phyloP scores from a whole-genome alignment of 2,113 vertebrate species.

The Plotosus lineatus region DNA sequence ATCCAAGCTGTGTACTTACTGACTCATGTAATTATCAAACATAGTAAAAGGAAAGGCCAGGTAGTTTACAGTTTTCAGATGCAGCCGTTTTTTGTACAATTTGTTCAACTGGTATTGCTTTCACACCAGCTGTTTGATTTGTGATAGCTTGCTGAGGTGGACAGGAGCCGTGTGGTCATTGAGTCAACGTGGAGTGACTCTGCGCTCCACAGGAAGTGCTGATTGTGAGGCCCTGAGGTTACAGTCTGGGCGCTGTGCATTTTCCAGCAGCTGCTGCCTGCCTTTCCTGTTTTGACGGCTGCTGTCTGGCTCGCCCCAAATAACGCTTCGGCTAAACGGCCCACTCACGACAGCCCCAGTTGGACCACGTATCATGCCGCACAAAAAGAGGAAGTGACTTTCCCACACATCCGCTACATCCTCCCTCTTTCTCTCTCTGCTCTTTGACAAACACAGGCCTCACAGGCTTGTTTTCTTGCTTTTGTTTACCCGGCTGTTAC shows the following conservation, averaged over 20 bases:
- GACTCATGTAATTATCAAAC: too few species aligned
- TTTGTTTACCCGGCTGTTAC: conserved; percentile 41
- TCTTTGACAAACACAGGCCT: conserved; percentile 42
- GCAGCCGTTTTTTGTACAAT: not conserved
- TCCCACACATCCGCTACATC: conserved; percentile 45
- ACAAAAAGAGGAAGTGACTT: conserved; percentile 50
- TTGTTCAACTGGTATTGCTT: not conserved
- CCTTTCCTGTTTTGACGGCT: conserved; percentile 61
- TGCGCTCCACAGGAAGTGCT: conserved; percentile 52
- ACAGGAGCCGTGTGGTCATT: conserved; percentile 32
- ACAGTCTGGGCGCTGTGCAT: conserved; percentile 43
- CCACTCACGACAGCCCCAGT: conserved; percentile 9
- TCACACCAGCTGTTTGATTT: conserved; percentile 29
- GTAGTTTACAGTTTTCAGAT: too few species aligned
- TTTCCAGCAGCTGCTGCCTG: conserved; percentile 53
- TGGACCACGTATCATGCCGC: conserved; percentile 52
- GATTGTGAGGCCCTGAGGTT: conserved; percentile 49
- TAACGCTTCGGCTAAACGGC: conserved; percentile 42
- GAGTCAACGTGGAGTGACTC: conserved; percentile 7
- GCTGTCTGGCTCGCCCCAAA: conserved; percentile 52
- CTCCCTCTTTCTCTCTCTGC: conserved; percentile 28
- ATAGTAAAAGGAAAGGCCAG: too few species aligned
- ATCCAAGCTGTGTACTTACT: too few species aligned
- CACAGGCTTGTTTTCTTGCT: not conserved
- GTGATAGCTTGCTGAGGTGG: not conserved